Base-by-base conservation (phyloP, 35 echinoderm and acorn worm species). In the Lytechinus pictus region DNA sequence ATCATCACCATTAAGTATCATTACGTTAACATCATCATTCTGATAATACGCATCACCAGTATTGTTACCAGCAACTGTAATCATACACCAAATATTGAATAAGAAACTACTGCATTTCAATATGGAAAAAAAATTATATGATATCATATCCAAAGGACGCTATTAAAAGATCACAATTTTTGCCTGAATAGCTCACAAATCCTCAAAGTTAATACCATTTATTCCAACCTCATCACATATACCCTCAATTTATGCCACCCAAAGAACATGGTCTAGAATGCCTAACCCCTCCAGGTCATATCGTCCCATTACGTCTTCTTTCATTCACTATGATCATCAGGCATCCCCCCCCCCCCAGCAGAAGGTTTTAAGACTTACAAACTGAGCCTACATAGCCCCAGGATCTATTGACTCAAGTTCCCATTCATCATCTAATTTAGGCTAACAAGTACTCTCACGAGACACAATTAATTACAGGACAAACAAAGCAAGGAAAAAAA, bases 401-500 rank as follows among this genome's bases (percentile, higher is more conserved):
- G 6, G 66, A 44, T 79, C 66, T 79, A 79, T 79, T 79, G 66
- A 79, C 66, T 79, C 66, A 79, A 79, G 66, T 79, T 79, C n/a
- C 66, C 21, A 79, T 79, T 79, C 66, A 72, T 72, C 61, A 79
- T 79, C 66, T 79, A 79, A 79, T 79, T 79, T 79, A 79, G 66
- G 66, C 66, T 79, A 79, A 79, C 66, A 14, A 79, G 66, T 24
- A 79, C 66, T 79, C 66, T 79, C 66, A 24, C 19, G 66, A 79
- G 66, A 79, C 66, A 79, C 66, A 79, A 79, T 79, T 79, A 79
- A 79, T 79, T 79, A 79, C 7, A 79, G 66, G 66, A 79, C 66
- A 79, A 79, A 79, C 12, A 79, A 79, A 16, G 13, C 24, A 79
- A 79, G 19, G 19, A 79, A 79, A 16, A 58, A 79, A 79, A 79